These are phyloP conservation scores for Cololabis saira DNA, from an alignment of 2,113 vertebrate genomes.

Conservation along the genomic window DNA sequence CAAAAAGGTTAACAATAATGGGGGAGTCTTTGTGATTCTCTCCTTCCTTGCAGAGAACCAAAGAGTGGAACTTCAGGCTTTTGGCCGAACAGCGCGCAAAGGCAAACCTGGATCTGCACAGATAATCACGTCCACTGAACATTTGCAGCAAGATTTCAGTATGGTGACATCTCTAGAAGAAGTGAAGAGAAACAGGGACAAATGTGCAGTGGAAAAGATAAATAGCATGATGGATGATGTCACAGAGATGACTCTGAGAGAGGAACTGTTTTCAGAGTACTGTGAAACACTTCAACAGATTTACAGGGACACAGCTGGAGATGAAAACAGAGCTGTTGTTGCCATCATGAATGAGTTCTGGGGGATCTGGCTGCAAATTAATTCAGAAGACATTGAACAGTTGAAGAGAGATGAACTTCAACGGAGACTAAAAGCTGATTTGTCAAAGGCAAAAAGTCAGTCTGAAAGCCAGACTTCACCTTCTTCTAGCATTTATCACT, in stretches of 20 bases:
- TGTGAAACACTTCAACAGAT: constrained; percentile 20
- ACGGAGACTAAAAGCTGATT: constrained; percentile 23
- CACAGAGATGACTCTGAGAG: constrained; percentile 32
- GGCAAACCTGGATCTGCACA: constrained; percentile 47
- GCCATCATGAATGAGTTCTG: constrained; percentile 37
- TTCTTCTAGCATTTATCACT: constrained; percentile 25
- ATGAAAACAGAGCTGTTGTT: constrained; percentile 16
- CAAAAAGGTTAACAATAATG: constrained; percentile 30
- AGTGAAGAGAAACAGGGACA: constrained; percentile 25
- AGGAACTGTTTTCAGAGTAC: constrained; percentile 41
- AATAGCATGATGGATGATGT: constrained; percentile 29
- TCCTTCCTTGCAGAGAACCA: constrained; percentile 37
- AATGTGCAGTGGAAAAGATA: constrained; percentile 13
- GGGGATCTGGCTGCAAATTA: constrained; percentile 36
- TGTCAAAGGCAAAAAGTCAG: constrained; percentile 11
- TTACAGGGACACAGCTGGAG: constrained; percentile 12
- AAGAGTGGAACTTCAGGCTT: constrained; percentile 43
- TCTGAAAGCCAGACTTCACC: constrained; percentile 12
- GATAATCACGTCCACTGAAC: constrained; percentile 15
- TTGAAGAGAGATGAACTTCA: constrained; percentile 12
- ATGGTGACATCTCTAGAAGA: constrained; percentile 18
- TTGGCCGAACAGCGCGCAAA: constrained; percentile 39
- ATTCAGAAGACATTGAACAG: constrained; percentile 25
- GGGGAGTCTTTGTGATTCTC: constrained; percentile 41
- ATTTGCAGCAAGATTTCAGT: constrained; percentile 18